Conservation (phyloP, 2,113 vertebrate genomes). For the Labeo rohita region DNA sequence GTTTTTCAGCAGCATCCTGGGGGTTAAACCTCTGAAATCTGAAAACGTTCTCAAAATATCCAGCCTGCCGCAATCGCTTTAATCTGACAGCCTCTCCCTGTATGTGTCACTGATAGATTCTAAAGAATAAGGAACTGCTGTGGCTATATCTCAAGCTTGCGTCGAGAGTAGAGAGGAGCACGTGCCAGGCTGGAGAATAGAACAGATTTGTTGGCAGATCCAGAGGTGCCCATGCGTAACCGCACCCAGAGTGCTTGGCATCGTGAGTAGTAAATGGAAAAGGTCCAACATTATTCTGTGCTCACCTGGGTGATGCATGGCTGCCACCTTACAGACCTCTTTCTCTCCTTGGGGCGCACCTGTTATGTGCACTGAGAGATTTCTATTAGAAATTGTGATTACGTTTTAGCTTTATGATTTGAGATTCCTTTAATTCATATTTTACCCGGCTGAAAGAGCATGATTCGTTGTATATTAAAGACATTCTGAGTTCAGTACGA, state of each 20-base stretch:
- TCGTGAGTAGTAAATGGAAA: constrained; percentile 3
- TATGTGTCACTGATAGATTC: constrained; percentile 37
- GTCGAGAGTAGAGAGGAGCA: neutral
- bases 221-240: constrained; percentile 40
- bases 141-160: constrained; percentile 40
- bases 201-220: constrained; percentile 45
- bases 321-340: neutral
- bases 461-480: neutral
- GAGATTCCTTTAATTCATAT: constrained; percentile 5
- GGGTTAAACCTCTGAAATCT: constrained; percentile 41
- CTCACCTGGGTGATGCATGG: constrained; percentile 34
- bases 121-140: constrained; percentile 29
- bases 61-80: neutral
- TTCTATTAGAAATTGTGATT: constrained; percentile 17
- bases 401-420: constrained; percentile 3
- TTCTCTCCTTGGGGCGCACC: neutral
- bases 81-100: constrained; percentile 35
- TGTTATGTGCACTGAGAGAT: neutral
- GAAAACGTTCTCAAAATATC: constrained; percentile 31
- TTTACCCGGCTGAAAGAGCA: neutral
- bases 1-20: constrained; percentile 8
- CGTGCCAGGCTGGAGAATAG: constrained; percentile 8
- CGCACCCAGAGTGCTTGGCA: constrained; percentile 39
- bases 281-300: constrained; percentile 41
- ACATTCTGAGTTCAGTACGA: neutral